Evolutionary conservation across 2,113 vertebrate genomes (phyloP).

Genomic region (Notothenia rossii): DNA sequence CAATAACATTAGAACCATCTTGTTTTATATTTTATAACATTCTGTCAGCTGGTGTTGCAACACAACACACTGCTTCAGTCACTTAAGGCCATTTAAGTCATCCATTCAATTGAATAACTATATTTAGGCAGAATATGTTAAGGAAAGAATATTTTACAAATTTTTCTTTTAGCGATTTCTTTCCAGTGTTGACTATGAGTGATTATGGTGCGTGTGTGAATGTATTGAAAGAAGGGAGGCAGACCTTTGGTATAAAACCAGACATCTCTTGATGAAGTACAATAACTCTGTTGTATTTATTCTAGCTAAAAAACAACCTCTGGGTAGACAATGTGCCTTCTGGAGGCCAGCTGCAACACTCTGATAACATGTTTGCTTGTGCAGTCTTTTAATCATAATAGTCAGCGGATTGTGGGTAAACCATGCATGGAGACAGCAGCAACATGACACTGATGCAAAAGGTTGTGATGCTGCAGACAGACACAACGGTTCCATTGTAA

Average conservation of each 20-base stretch:
- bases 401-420: conserved; percentile 36
- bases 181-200: conserved; percentile 25
- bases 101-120: conserved; percentile 30
- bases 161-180: conserved; percentile 17
- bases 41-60: neutral
- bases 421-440: neutral
- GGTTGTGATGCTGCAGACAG: conserved; percentile 8
- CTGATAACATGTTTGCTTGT: conserved; percentile 25
- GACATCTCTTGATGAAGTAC: no score
- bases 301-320: no score
- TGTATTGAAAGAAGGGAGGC: no score
- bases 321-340: no score
- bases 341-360: conserved; percentile 33
- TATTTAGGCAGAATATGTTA: conserved; percentile 6
- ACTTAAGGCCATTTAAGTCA: conserved; percentile 25
- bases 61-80: conserved; percentile 3
- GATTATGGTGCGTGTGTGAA: no score
- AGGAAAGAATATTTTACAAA: conserved; percentile 22
- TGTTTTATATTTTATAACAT: neutral
- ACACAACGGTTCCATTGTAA: neutral
- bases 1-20: neutral
- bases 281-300: no score
- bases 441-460: conserved; percentile 4
- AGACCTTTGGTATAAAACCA: no score
- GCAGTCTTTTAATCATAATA: conserved; percentile 33